Base-by-base conservation (phyloP, 2,113 vertebrate genomes). In the Paraplagusia blochii region DNA sequence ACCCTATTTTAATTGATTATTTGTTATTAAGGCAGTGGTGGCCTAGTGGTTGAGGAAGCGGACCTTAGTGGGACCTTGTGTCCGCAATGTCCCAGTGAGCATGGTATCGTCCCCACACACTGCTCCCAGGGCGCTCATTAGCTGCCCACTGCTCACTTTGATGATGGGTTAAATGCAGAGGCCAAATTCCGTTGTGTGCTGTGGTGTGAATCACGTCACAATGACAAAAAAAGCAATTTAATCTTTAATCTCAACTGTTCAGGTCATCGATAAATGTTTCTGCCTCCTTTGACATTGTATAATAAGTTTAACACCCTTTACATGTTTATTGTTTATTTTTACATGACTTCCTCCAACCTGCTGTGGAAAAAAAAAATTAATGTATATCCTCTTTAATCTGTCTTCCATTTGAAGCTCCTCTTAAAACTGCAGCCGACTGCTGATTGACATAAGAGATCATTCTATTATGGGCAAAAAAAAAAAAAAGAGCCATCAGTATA, bases 391-490 rank as follows among this genome's bases (percentile, higher is more conserved):
- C 67, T 65, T 52, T 40, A 44, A 60, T 69, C 40, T 69, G 63
- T 60, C 63, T 76, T 57, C 54, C 66, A 50, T 60, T 60, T 61
- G 58, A 63, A 53, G 62, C 78, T 81, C 77, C 80, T 69, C 76
- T 84, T 86, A 83, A 87, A 77, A 73, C 71, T 45, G 66, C 36
- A 65, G 63, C 77, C 86, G 80, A 72, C 81, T 65, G 65, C 40
- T 72, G 69, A 87, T 54, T 87, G 76, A 80, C 78, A 79, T 71
- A 69, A 77, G 77, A 74, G 76, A 79, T 81, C 63, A 47, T 45
- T 44, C 68, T 70, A 75, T 82, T 79, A 78, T 79, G 73, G 58
- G 78, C 75, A 87, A 87, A 81, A 79, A 84, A 87, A 87, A 81
- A 79, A 84, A 86, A 82, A 75, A 80, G 80, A 87, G 82, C 80